Conservation (phyloP, 2,113 vertebrate genomes). For the Prochilodus magdalenae region DNA sequence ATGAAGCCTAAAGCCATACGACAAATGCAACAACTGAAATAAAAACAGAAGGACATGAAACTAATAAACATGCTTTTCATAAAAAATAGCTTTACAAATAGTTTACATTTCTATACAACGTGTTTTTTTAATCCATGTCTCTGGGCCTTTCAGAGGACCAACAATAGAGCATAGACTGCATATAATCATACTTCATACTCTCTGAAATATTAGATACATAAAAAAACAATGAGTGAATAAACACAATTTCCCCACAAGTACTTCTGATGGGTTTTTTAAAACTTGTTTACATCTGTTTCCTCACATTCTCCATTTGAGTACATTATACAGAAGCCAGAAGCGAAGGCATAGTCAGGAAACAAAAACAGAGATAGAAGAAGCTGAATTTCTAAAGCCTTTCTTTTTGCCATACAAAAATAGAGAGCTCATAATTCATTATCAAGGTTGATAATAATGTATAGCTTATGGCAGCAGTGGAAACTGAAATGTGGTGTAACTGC, state of each 20-base stretch:
- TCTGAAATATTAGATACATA: slow-evolving; percentile 25
- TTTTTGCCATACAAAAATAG: slow-evolving; percentile 75
- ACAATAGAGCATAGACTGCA: slow-evolving; percentile 26
- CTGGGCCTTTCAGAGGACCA: slow-evolving; percentile 38
- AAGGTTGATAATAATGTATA: slow-evolving; percentile 31
- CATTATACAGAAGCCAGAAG: slow-evolving; percentile 59
- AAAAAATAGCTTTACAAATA: slow-evolving; percentile 84
- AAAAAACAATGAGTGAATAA: slow-evolving; percentile 23
- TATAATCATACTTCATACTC: slow-evolving; percentile 18
- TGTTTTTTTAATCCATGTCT: slow-evolving; percentile 35
- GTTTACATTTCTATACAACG: slow-evolving; percentile 82
- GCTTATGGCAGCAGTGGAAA: slow-evolving; percentile 28
- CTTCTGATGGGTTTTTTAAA: neutral
- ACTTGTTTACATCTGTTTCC: slow-evolving; percentile 18
- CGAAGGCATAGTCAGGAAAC: slow-evolving; percentile 8
- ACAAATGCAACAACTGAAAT: slow-evolving; percentile 69
- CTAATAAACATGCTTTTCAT: slow-evolving; percentile 80
- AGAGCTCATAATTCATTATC: slow-evolving; percentile 62
- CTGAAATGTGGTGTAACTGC: neutral
- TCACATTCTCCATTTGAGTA: slow-evolving; percentile 38
- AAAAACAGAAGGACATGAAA: slow-evolving; percentile 76
- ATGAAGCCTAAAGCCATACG: slow-evolving; percentile 68
- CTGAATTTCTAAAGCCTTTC: slow-evolving; percentile 59
- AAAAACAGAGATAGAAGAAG: slow-evolving; percentile 66
- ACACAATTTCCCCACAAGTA: slow-evolving; percentile 6